Percentiles rank a stretch among this genome's conserved stretches.
phyloP scores from a whole-genome alignment of 2,113 vertebrate genomes.

The Psilopsiagon aymara region DNA sequence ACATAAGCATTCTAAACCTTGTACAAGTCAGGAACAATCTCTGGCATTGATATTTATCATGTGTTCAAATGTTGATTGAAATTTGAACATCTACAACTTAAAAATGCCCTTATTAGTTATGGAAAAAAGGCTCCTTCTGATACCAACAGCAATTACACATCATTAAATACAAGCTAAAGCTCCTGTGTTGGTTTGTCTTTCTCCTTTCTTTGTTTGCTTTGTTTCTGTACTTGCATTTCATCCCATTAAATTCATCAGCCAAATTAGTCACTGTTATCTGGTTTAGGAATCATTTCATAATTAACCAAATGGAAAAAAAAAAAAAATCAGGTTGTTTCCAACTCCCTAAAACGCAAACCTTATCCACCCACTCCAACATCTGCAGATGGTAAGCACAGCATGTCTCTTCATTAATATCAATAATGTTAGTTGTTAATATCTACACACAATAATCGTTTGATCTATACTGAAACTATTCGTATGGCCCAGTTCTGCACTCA shows the following conservation, averaged over 20 bases:
- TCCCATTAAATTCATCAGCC: not conserved
- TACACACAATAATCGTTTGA: not conserved
- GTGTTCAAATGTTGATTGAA: not conserved
- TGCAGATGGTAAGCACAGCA: constrained; percentile 12
- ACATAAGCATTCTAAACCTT: not conserved
- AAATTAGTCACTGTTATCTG: constrained; percentile 13
- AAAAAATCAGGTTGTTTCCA: not conserved
- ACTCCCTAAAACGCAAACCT: constrained; percentile 14
- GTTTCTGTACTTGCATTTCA: constrained; percentile 29
- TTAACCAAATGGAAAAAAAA: not conserved
- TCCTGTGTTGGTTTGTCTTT: not conserved
- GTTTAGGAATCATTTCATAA: constrained; percentile 14
- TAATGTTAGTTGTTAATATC: not conserved
- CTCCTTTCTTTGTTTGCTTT: not conserved
- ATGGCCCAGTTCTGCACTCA: not conserved
- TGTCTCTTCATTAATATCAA: constrained; percentile 9
- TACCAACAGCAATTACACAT: not conserved
- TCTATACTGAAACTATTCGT: not conserved
- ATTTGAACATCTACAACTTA: not conserved
- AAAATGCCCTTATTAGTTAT: not conserved
- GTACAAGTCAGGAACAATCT: not conserved
- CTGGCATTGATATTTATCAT: not conserved
- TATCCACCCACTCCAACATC: constrained; percentile 36
- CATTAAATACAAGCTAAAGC: not conserved
- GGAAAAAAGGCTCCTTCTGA: not conserved